These are phyloP conservation scores for Rostratula benghalensis DNA, from an alignment of 2,113 vertebrate genomes.

Conservation along the genomic window DNA sequence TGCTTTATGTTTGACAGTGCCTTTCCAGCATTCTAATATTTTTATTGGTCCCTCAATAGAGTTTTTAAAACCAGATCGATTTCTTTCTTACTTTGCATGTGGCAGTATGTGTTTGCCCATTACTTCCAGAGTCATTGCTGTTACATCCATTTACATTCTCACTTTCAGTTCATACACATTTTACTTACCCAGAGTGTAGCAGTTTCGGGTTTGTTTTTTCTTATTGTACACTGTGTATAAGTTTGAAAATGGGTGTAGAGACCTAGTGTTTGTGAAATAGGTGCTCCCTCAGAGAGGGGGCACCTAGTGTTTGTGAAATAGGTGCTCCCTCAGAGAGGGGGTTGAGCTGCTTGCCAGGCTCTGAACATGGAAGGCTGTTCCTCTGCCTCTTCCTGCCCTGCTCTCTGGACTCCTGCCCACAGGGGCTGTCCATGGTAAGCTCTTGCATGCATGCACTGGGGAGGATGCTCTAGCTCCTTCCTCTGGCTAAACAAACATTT, in stretches of 20 bases:
- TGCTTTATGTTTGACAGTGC: slow-evolving; percentile 27
- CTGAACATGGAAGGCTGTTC: not conserved
- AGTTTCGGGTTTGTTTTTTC: not conserved
- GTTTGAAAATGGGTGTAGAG: not conserved
- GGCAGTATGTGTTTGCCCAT: not conserved
- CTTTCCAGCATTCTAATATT: slow-evolving; percentile 18
- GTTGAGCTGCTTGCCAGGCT: not conserved
- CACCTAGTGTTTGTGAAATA: not conserved
- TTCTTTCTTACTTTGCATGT: not conserved
- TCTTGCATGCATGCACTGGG: not conserved
- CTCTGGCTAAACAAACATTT: not conserved
- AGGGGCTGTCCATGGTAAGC: not conserved
- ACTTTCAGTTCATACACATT: not conserved
- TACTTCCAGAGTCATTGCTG: not conserved
- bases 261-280: not conserved
- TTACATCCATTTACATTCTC: not conserved
- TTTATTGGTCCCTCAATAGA: slow-evolving; percentile 12
- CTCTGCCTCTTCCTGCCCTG: not conserved
- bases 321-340: not conserved
- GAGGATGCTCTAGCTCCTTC: not conserved
- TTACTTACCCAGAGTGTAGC: not conserved
- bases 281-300: not conserved
- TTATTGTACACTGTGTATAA: not conserved
- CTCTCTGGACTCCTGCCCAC: not conserved
- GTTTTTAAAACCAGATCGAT: not conserved